A percentile compares a stretch with the other conserved stretches of the same genome.
phyloP scores from a whole-genome alignment of 2,888 invertebrate genomes.

The Drosophila subquinaria region DNA sequence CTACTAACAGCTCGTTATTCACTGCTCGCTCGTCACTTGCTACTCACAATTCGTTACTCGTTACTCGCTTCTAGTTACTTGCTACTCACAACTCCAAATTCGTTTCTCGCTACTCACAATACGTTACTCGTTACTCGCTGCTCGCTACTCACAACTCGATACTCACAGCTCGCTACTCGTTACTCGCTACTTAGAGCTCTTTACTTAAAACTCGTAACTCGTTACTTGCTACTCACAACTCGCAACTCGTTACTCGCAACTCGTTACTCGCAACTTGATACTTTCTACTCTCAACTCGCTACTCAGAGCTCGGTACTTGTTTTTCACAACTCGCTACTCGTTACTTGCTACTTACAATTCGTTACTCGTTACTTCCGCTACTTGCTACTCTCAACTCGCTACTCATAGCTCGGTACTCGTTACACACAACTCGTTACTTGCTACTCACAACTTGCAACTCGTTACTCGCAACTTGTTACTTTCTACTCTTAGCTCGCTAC shows the following conservation, averaged over 20 bases:
- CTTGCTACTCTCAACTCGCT: too few relatives aligned
- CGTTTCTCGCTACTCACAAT: neutral
- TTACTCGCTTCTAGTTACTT: neutral
- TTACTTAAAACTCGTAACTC: too few relatives aligned
- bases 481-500: too few relatives aligned
- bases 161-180: too few relatives aligned
- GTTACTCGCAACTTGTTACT: neutral
- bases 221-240: too few relatives aligned
- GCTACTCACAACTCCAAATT: neutral
- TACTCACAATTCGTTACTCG: neutral
- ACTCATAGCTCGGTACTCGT: too few relatives aligned
- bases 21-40: too few relatives aligned
- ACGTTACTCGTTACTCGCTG: neutral
- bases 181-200: too few relatives aligned
- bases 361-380: neutral
- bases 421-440: neutral
- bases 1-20: too few relatives aligned
- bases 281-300: neutral
- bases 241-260: too few relatives aligned
- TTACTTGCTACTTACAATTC: neutral
- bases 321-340: neutral
- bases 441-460: neutral
- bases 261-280: too few relatives aligned
- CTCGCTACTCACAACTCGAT: constrained; percentile 66
- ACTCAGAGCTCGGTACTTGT: too few relatives aligned